Evolutionary conservation across 2,888 invertebrate genomes (phyloP).

Genomic region (Drosophila prolongata): DNA sequence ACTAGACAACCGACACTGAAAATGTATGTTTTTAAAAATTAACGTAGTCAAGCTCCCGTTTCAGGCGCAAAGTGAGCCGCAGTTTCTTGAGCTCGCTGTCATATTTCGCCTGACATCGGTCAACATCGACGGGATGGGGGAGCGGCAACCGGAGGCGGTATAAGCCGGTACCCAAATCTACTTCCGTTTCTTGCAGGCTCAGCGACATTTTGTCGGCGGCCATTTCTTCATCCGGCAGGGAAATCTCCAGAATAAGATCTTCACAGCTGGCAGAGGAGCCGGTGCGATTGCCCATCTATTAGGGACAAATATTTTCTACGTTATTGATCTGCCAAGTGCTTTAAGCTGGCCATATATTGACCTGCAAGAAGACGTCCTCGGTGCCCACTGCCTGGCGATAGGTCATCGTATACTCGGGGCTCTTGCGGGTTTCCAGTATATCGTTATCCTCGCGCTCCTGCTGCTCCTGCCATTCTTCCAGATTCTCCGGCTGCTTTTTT

Average conservation of each 20-base stretch:
- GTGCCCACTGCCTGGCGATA: conserved; percentile 94
- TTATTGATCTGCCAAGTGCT: background rate
- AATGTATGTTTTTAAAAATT: conserved; percentile 88
- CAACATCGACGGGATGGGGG: conserved; percentile 93
- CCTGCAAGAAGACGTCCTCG: conserved; percentile 94
- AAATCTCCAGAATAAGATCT: conserved; percentile 91
- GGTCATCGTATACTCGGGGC: conserved; percentile 91
- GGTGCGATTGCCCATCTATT: conserved; percentile 92
- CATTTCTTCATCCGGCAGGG: conserved; percentile 90
- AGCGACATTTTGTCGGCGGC: conserved; percentile 89
- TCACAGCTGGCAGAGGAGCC: conserved; percentile 93
- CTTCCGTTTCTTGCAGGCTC: conserved; percentile 87
- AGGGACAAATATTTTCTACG: background rate
- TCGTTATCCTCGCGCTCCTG: conserved; percentile 86
- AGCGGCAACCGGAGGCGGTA: conserved; percentile 90
- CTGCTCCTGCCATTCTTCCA: conserved; percentile 83
- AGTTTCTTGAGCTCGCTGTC: conserved; percentile 88
- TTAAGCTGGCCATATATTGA: background rate
- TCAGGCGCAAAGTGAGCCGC: conserved; percentile 89
- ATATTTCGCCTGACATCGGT: conserved; percentile 92
- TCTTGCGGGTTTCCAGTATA: conserved; percentile 87
- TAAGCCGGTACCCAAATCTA: conserved; percentile 88
- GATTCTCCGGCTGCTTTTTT: conserved; percentile 56
- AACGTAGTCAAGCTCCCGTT: conserved; percentile 92
- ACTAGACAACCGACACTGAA: background rate